These are phyloP conservation scores for Megathymus violae DNA, from an alignment of 1,140 invertebrate species.

Conservation along the genomic window DNA sequence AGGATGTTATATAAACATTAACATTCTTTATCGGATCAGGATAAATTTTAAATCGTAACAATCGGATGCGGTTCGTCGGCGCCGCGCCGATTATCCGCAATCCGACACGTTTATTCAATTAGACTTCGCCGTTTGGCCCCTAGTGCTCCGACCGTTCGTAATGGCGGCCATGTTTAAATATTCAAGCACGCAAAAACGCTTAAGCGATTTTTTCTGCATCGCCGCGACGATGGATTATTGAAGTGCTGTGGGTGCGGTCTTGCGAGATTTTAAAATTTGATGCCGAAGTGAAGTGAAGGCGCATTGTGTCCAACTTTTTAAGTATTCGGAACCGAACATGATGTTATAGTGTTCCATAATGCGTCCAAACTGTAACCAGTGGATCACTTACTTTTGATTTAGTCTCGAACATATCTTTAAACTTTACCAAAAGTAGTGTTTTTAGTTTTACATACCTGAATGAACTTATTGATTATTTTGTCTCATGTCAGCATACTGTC, in stretches of 20 bases:
- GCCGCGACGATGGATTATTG: conserved; percentile 21
- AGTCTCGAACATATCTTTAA: no score
- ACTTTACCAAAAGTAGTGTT: no score
- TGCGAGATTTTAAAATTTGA: conserved; percentile 19
- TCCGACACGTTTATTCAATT: conserved; percentile 64
- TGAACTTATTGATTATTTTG: no score
- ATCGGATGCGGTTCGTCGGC: conserved; percentile 42
- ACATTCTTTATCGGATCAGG: conserved; percentile 45
- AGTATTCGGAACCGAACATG: no score
- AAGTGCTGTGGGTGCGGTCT: conserved; percentile 6
- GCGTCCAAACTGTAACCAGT: no score
- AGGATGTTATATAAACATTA: conserved; percentile 17
- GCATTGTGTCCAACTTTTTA: not conserved
- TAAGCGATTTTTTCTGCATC: conserved; percentile 29
- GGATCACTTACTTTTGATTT: no score
- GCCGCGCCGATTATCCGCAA: conserved; percentile 46
- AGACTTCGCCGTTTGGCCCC: conserved; percentile 52
- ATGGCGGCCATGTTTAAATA: conserved; percentile 28
- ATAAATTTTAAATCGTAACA: conserved; percentile 50
- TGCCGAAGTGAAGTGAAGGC: not conserved
- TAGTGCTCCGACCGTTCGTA: conserved; percentile 17
- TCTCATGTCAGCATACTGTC: no score
- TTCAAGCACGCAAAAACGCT: conserved; percentile 30
- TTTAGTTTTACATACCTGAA: no score
- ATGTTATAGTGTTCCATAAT: no score